These are phyloP conservation scores for Sipha flava DNA, from an alignment of 1,140 invertebrate species.

Conservation along the genomic window DNA sequence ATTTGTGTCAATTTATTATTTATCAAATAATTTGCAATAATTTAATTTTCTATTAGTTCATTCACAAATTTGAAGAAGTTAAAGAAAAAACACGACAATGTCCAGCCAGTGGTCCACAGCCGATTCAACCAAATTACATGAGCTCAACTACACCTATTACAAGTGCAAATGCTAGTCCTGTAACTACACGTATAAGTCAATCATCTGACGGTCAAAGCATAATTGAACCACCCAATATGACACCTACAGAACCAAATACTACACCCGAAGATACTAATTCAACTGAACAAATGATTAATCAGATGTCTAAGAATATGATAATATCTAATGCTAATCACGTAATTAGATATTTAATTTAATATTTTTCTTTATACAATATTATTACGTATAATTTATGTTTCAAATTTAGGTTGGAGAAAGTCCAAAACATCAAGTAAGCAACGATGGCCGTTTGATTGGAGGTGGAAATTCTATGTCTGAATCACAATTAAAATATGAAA, in stretches of 20 bases:
- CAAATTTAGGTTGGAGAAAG: slow-evolving; percentile 47
- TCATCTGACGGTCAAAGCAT: slow-evolving; percentile 39
- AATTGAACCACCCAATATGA: slow-evolving; percentile 47
- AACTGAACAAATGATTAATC: slow-evolving; percentile 23
- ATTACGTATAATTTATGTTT: neutral
- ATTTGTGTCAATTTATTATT: neutral
- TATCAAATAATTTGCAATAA: neutral
- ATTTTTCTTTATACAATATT: neutral
- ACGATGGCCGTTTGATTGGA: slow-evolving; percentile 42
- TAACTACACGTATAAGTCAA: slow-evolving; percentile 51
- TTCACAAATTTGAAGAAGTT: slow-evolving; percentile 97
- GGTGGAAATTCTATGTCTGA: slow-evolving; percentile 49
- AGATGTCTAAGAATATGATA: slow-evolving; percentile 14
- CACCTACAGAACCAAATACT: slow-evolving; percentile 32
- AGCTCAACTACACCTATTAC: slow-evolving; percentile 64
- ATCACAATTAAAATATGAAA: slow-evolving; percentile 93
- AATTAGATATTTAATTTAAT: neutral
- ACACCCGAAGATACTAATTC: slow-evolving; percentile 20
- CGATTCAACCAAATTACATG: slow-evolving; percentile 33
- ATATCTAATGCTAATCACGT: slow-evolving; percentile 17
- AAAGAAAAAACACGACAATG: slow-evolving; percentile 82
- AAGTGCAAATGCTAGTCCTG: slow-evolving; percentile 75
- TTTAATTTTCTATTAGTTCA: slow-evolving; percentile 63
- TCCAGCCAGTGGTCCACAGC: slow-evolving; percentile 56
- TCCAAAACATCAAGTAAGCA: slow-evolving; percentile 49